Evolutionary conservation across 2,888 invertebrate genomes (phyloP).

Genomic region (Lithophane leautieri): DNA sequence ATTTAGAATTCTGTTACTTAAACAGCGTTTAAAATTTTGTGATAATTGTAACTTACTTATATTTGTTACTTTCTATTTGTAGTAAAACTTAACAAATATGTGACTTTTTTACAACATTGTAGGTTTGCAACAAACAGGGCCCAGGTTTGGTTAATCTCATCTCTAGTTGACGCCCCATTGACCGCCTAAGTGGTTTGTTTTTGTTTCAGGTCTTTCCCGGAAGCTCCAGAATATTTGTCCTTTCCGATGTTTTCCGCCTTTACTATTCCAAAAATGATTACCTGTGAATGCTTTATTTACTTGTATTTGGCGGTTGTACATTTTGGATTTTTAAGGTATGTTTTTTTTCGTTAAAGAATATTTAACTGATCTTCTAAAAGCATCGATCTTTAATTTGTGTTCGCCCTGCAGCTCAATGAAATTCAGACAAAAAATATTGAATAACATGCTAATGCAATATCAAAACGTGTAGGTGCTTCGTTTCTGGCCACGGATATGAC

Average conservation of each 20-base stretch:
- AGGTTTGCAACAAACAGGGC: too few species aligned
- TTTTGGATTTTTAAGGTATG: constrained; percentile 60
- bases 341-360: neutral
- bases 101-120: too few species aligned
- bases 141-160: too few species aligned
- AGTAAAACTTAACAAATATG: too few species aligned
- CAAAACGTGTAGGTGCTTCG: too few species aligned
- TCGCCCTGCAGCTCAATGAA: neutral
- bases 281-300: constrained; percentile 24
- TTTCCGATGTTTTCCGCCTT: constrained; percentile 79
- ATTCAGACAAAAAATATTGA: neutral
- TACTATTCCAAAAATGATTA: constrained; percentile 70
- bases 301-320: constrained; percentile 25
- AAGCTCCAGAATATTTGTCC: constrained; percentile 85
- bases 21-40: too few species aligned
- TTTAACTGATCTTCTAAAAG: neutral
- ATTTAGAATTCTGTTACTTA: too few species aligned
- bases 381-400: too few species aligned
- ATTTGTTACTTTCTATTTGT: too few species aligned
- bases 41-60: too few species aligned
- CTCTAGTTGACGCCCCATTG: too few species aligned
- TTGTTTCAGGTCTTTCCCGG: constrained; percentile 88
- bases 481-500: neutral
- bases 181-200: neutral
- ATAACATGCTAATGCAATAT: too few species aligned